Evolutionary conservation across 2,113 vertebrate species (phyloP).

Genomic region (Fukomys damarensis): DNA sequence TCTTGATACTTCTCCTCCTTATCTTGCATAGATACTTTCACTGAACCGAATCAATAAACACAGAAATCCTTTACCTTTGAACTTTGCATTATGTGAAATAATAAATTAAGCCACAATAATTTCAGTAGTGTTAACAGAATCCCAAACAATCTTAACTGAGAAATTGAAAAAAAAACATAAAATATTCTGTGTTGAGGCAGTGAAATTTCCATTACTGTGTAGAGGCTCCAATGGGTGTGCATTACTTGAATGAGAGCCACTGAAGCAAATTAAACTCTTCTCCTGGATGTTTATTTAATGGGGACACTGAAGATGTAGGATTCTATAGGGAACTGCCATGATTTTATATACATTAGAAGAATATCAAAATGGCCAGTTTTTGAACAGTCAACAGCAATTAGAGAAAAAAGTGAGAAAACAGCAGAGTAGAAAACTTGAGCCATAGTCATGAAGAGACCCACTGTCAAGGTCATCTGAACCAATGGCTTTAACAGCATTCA

Average conservation of each 20-base stretch:
- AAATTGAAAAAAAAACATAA: not conserved
- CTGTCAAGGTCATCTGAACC: conserved; percentile 69
- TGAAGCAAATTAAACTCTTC: conserved; percentile 60
- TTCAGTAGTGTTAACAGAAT: not conserved
- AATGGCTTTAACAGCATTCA: conserved; percentile 64
- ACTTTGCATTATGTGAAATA: not conserved
- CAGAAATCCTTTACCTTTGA: not conserved
- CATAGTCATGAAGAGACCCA: conserved; percentile 40
- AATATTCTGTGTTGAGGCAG: not conserved
- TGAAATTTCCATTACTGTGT: conserved; percentile 34
- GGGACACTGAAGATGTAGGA: conserved; percentile 29
- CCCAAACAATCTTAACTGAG: not conserved
- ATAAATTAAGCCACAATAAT: not conserved
- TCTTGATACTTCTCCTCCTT: not conserved
- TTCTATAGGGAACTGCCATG: conserved; percentile 27
- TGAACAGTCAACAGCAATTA: conserved; percentile 64
- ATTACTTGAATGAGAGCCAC: conserved; percentile 49
- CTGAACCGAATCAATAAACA: not conserved
- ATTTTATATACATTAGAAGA: conserved; percentile 50
- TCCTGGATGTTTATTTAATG: conserved; percentile 50
- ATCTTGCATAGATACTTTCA: not conserved
- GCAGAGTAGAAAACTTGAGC: conserved; percentile 64
- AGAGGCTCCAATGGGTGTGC: conserved; percentile 17
- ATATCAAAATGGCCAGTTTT: conserved; percentile 40
- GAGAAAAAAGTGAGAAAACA: conserved; percentile 51